Evolutionary conservation across 2,888 invertebrate species (phyloP), one percentile per base, ranked within the genome.

Genomic region (Bombyx huttoni): DNA sequence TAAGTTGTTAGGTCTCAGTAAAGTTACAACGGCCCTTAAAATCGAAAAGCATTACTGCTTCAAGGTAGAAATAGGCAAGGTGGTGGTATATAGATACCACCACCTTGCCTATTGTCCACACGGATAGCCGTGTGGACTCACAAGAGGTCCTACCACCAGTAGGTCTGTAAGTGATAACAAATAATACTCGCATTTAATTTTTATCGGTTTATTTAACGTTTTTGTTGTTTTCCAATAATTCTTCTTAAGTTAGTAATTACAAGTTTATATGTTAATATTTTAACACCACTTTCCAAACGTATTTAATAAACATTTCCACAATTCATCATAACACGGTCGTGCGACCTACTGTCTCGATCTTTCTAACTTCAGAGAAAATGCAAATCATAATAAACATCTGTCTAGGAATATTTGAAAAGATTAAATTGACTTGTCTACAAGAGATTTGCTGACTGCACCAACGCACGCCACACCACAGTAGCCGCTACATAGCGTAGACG

Each of bases 201-300:
- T 87, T 81, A 85, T 87, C 78, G 80, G 87, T 87, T 88, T 88
- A 88, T 88, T 88, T 85, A 88, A 86, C 87, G 84, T 83, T 84
- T 84, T 84, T 82, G 80, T 81, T 82, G 40, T 8, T 83, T 79
- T 79, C 85, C 87, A 86, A 88, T 87, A 87, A 86, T 86, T 86
- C 84, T 77, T 81, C 87, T 87, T 87, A 86, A 80, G 77, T 84
- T 85, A 85, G 77, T 85, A 88, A 87, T 87, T 88, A 87, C 86
- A 88, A 82, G 81, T 85, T 88, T 87, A 87, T 84, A 79, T 83
- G 85, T 85, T 86, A 86, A 82, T 87, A 85, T 84, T 84, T 85
- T 85, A 83, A 85, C 84, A 83, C 75, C 81, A 82, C 86, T 87
- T 87, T 87, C 84, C 83, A 84, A 84, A 87, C 81, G 83, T 80